phyloP scores from a whole-genome alignment of 2,888 invertebrate genomes.

The Eurytoma adleriae region DNA sequence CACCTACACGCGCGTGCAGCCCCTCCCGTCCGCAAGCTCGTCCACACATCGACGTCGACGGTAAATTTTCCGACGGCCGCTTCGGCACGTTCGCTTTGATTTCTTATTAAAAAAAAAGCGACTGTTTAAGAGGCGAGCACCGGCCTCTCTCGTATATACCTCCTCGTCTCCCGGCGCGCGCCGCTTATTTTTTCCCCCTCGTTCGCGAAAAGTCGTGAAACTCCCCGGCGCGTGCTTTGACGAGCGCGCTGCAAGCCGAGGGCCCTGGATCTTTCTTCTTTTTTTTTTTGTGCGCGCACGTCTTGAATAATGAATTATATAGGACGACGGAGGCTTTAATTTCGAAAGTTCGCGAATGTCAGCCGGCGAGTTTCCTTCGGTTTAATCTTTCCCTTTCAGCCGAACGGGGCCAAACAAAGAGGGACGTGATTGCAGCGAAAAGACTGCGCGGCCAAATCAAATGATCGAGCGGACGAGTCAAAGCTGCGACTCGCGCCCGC shows the following conservation, averaged over 20 bases:
- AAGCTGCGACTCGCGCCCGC: background rate
- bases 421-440: constrained; percentile 30
- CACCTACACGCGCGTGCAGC: background rate
- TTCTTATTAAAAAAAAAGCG: constrained; percentile 46
- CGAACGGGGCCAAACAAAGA: constrained; percentile 16
- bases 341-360: constrained; percentile 39
- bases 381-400: constrained; percentile 45
- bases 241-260: background rate
- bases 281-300: background rate
- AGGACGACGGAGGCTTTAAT: constrained; percentile 22
- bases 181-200: background rate
- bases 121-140: constrained; percentile 29
- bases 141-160: background rate
- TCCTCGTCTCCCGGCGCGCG: background rate
- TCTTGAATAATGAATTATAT: constrained; percentile 35
- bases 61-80: constrained; percentile 43
- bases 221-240: too few species aligned
- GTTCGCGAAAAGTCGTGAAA: background rate
- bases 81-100: constrained; percentile 53
- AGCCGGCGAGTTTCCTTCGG: constrained; percentile 3
- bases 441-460: constrained; percentile 34
- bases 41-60: background rate
- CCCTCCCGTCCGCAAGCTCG: background rate
- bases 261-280: background rate
- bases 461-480: constrained; percentile 33